Conservation (phyloP, 2,888 invertebrate species). For the Palloptera scutellata region DNA sequence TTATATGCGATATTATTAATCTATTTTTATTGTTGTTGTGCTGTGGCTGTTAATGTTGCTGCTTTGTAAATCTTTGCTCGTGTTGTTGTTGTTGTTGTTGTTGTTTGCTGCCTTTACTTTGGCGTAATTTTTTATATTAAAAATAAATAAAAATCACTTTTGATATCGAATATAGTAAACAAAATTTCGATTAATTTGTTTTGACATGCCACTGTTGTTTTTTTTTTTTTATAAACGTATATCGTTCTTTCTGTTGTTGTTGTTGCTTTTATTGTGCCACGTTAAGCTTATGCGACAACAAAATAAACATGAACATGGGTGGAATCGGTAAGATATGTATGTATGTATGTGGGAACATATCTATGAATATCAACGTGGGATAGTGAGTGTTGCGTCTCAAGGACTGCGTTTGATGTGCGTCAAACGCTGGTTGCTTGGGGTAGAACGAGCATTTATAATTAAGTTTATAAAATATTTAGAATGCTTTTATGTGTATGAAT, state of each 20-base stretch:
- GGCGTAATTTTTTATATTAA: conserved; percentile 8
- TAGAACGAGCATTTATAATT: too few species aligned
- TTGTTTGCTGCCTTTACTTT: not conserved
- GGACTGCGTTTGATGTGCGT: too few species aligned
- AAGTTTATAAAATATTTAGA: conserved; percentile 12
- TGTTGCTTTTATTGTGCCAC: not conserved
- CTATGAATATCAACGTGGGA: too few species aligned
- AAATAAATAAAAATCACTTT: conserved; percentile 18
- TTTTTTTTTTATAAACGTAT: not conserved
- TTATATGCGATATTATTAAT: conserved; percentile 15
- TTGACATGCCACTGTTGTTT: conserved; percentile 12
- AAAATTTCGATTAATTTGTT: conserved; percentile 31
- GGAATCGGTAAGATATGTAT: not conserved
- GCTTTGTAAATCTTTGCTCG: not conserved
- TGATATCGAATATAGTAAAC: conserved; percentile 32
- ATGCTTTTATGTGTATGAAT: not conserved
- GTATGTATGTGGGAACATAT: too few species aligned
- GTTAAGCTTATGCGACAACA: not conserved
- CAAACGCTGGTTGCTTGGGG: not conserved
- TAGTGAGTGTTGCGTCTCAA: conserved; percentile 3
- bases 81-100: not conserved
- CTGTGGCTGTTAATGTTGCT: not conserved
- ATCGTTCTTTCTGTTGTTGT: not conserved
- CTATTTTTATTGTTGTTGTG: conserved; percentile 4
- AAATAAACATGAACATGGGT: not conserved